These are phyloP conservation scores for Nanorana parkeri DNA, from an alignment of 2,113 vertebrate genomes.

Conservation along the genomic window DNA sequence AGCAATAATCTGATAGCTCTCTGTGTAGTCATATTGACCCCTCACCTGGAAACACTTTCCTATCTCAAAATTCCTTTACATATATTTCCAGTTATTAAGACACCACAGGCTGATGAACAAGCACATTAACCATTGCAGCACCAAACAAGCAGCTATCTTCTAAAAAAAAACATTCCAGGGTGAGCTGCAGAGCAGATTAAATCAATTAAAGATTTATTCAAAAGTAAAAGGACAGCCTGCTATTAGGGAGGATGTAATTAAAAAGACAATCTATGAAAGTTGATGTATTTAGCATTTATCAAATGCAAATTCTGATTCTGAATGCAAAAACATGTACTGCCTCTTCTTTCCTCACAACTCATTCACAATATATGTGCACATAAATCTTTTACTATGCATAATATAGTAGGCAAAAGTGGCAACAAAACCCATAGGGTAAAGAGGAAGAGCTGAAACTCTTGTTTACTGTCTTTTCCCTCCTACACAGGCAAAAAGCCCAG, in stretches of 20 bases:
- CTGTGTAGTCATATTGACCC: conserved; percentile 61
- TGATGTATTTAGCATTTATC: conserved; percentile 57
- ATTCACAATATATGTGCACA: conserved; percentile 57
- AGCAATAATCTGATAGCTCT: conserved; percentile 40
- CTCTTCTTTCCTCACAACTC: conserved; percentile 45
- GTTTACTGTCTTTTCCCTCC: conserved; percentile 3
- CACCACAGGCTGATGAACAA: not conserved
- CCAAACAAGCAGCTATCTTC: conserved; percentile 9
- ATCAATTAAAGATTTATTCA: conserved; percentile 43
- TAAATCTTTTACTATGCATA: conserved; percentile 58
- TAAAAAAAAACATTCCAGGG: not conserved
- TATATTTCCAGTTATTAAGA: not conserved
- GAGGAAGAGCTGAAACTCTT: conserved; percentile 21
- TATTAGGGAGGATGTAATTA: conserved; percentile 45
- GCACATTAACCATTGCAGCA: not conserved
- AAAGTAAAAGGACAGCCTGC: conserved; percentile 28
- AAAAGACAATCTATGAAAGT: conserved; percentile 43
- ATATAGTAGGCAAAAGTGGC: conserved; percentile 49
- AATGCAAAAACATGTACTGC: conserved; percentile 60
- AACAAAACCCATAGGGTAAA: conserved; percentile 17
- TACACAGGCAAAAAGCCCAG: not conserved
- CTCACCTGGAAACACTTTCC: conserved; percentile 62
- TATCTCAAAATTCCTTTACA: conserved; percentile 53
- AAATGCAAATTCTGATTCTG: conserved; percentile 64
- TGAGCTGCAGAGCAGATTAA: not conserved